These are phyloP conservation scores for Mohoua ochrocephala DNA, from an alignment of 2,113 vertebrate species.

Conservation along the genomic window DNA sequence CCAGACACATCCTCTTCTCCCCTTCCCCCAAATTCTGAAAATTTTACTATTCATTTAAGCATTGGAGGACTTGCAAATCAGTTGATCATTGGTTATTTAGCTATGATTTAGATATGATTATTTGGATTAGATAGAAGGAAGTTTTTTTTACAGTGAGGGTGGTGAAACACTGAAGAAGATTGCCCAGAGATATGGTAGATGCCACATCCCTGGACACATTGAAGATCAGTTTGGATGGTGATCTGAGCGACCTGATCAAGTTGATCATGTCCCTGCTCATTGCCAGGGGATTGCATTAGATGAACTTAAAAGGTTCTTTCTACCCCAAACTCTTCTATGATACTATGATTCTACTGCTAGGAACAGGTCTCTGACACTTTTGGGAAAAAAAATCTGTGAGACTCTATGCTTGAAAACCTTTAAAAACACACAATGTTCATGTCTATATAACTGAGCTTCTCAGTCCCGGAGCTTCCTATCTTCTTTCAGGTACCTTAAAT, in stretches of 20 bases:
- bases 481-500: background rate
- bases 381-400: background rate
- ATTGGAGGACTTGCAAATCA: background rate
- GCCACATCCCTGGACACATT: background rate
- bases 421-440: background rate
- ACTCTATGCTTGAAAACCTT: background rate
- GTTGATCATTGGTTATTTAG: background rate
- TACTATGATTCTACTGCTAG: background rate
- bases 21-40: background rate
- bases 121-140: background rate
- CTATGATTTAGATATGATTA: background rate
- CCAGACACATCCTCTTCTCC: background rate
- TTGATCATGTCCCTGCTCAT: background rate
- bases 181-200: background rate
- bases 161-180: background rate
- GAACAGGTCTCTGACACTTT: background rate
- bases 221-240: background rate
- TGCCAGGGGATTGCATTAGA: background rate
- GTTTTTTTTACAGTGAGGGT: background rate
- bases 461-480: background rate
- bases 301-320: background rate
- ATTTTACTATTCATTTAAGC: background rate
- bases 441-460: background rate
- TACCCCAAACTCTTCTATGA: background rate
- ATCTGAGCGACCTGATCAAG: background rate